Evolutionary conservation across 2,888 invertebrate genomes (phyloP), one percentile per base, ranked within the genome.

Genomic region (Lasioglossum leucozonium): DNA sequence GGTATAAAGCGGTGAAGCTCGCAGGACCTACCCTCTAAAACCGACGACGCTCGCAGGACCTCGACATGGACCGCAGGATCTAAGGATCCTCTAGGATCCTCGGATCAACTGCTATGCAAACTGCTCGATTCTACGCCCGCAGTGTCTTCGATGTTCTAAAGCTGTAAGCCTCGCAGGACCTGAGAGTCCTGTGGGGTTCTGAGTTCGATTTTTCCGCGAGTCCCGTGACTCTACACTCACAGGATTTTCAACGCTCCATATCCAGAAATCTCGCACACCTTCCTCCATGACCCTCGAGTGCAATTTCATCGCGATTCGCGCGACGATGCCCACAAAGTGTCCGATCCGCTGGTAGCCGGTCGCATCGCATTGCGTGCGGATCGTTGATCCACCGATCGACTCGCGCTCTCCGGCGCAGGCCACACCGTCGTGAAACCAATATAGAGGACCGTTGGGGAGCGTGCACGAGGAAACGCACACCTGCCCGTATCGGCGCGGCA

Each of bases 221-320:
- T 86, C 84, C 84, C 87, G 88, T 86, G 87, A 86, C 87, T 84
- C 86, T 83, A 77, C 69, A 74, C 79, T 69, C 77, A 78, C 69
- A 67, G 72, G 85, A 82, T 90, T 87, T 87, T 84, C 86, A 86
- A 83, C 82, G 89, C 89, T 2, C 44, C 0, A 16, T 10, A 44
- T 4, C 47, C 18, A 47, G 18, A 6, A 47, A 47, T 47, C 47
- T 47, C 5, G 47, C 47, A 47, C 0, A 6, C 3, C 22, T 22
- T 51, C 3, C 22, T 22, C 3, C 0, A 22, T 0, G 10, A 22
- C 3, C 22, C 10, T 0, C 10, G 51, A 51, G 10, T 22, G 22
- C 10, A 22, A 51, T 51, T 22, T 51, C 0, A 8, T 3, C 10
- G 8, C 10, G 51, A n/a, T n/a, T n/a, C n/a, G n/a, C n/a, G n/a